Evolutionary conservation across 2,888 invertebrate genomes (phyloP).

Genomic region (Tenthredo livida): DNA sequence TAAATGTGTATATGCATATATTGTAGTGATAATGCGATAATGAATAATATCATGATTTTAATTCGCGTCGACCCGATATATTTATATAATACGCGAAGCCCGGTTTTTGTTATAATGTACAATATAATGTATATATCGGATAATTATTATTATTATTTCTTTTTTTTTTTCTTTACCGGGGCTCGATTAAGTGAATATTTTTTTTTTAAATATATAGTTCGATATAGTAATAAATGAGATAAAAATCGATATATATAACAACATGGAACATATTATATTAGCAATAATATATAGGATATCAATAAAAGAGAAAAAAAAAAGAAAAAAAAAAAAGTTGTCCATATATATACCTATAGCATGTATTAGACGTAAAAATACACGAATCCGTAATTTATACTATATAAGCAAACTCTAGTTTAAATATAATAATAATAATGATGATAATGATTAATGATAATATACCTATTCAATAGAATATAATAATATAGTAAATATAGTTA

Average conservation of each 20-base stretch:
- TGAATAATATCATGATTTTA: conserved; percentile 52
- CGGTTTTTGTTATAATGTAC: not conserved
- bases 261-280: conserved; percentile 50
- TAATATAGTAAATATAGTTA: conserved; percentile 77
- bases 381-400: conserved; percentile 57
- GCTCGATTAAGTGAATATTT: not conserved
- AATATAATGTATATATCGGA: not conserved
- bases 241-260: conserved; percentile 52
- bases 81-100: not conserved
- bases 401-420: conserved; percentile 59
- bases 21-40: not conserved
- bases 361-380: not conserved
- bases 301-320: conserved; percentile 1
- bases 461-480: conserved; percentile 77
- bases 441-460: conserved; percentile 66
- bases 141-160: not conserved
- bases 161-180: not conserved
- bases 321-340: not conserved
- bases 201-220: not conserved
- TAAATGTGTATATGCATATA: not conserved
- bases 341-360: conserved; percentile 14
- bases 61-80: not conserved
- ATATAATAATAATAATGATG: conserved; percentile 65
- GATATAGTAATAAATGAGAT: conserved; percentile 43
- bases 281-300: conserved; percentile 7